phyloP scores from a whole-genome alignment of 2,888 invertebrate species.

The Silvanus unidentatus region DNA sequence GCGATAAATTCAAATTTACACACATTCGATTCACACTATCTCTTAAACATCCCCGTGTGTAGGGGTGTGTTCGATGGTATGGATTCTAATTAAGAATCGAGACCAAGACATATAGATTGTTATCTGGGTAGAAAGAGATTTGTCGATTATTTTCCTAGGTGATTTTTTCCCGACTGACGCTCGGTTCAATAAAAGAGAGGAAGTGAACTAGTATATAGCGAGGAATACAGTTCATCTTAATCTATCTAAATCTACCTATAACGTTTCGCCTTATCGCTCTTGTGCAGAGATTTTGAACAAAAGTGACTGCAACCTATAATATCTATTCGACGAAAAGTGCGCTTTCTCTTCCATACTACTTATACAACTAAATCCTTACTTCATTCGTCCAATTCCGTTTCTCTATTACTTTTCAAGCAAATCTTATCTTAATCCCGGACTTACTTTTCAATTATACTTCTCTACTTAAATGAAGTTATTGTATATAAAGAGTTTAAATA shows the following conservation, averaged over 20 bases:
- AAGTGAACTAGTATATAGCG: neutral
- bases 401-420: conserved; percentile 19
- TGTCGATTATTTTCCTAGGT: too few relatives aligned
- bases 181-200: too few relatives aligned
- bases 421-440: conserved; percentile 26
- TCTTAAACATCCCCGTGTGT: too few relatives aligned
- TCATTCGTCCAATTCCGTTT: conserved; percentile 20
- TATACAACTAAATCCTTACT: conserved; percentile 17
- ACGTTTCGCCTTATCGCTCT: conserved; percentile 35
- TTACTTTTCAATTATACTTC: conserved; percentile 28
- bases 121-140: too few relatives aligned
- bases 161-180: too few relatives aligned
- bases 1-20: too few relatives aligned
- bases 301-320: conserved; percentile 30
- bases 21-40: too few relatives aligned
- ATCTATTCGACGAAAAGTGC: conserved; percentile 19
- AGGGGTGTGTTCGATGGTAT: too few relatives aligned
- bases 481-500: conserved; percentile 1
- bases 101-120: too few relatives aligned
- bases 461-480: conserved; percentile 14
- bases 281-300: conserved; percentile 37
- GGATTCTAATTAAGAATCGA: too few relatives aligned
- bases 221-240: conserved; percentile 33
- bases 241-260: conserved; percentile 43
- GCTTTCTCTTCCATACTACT: conserved; percentile 11